These are phyloP conservation scores for Synanthedon myopaeformis DNA, from an alignment of 2,888 invertebrate species.

Conservation along the genomic window DNA sequence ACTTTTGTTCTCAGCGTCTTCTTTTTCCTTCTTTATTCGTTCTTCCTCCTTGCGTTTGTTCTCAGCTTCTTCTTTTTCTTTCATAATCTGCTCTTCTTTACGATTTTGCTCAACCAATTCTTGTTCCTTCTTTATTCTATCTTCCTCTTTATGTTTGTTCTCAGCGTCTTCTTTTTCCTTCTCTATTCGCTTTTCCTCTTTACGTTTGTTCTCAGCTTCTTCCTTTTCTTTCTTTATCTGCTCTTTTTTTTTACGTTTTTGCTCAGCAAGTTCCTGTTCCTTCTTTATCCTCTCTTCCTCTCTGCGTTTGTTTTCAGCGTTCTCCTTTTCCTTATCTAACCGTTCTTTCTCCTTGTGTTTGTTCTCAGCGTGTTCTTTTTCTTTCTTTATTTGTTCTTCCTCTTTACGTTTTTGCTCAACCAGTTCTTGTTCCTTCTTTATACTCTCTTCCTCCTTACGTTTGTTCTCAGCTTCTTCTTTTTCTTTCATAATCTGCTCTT, in stretches of 20 bases:
- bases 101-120: slow-evolving; percentile 5
- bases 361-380: neutral
- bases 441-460: neutral
- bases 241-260: slow-evolving; percentile 4
- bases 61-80: slow-evolving; percentile 5
- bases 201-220: slow-evolving; percentile 4
- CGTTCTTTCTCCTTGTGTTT: slow-evolving; percentile 2
- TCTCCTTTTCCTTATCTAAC: slow-evolving; percentile 2
- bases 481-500: neutral
- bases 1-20: slow-evolving; percentile 3
- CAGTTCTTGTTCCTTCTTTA: slow-evolving; percentile 9
- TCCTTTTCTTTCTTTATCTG: slow-evolving; percentile 8
- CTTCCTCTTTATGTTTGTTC: slow-evolving; percentile 2
- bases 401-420: slow-evolving; percentile 6
- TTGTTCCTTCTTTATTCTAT: slow-evolving; percentile 4
- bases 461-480: slow-evolving; percentile 9
- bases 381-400: slow-evolving; percentile 4
- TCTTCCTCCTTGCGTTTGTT: neutral
- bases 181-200: neutral
- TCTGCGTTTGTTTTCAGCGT: neutral
- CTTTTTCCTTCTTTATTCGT: slow-evolving; percentile 9
- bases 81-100: slow-evolving; percentile 2
- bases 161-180: neutral
- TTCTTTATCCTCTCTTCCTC: neutral
- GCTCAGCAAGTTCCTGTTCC: neutral